Base-by-base conservation (phyloP, 2,888 invertebrate genomes). In the Tenthredo livida region DNA sequence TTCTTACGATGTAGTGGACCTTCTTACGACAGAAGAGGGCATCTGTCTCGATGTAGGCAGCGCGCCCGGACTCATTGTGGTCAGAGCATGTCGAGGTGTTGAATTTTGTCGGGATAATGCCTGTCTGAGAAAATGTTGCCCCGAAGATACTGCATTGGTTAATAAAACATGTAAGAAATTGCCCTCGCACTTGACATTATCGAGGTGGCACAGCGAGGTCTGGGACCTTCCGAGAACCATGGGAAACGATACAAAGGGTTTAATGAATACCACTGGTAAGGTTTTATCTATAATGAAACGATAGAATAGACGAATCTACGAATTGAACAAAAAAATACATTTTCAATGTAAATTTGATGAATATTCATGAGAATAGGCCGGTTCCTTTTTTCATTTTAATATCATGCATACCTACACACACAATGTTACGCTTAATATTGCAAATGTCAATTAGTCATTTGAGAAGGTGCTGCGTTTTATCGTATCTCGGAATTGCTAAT, bases 121-220 rank as follows among this genome's bases (percentile, higher is more conserved):
- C 1, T 94, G 94, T 87, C 87, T 93, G 78, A 89, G 90, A 83
- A 94, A 94, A 88, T 94, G 94, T 87, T 94, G 93, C 85, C 85
- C 87, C 9, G 93, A 93, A 50, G 89, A 90, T 47, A 87, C 90
- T 75, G 88, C 88, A 5, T 85, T 87, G 58, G 54, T 87, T 58
- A 77, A 82, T 4, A 43, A 21, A 0, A 33, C 17, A 0, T 88
- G 88, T 72, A 65, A 75, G 33, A 78, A 72, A 54, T 72, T 87
- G 9, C 67, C 84, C 43, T 12, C 54, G 29, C 61, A 75, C 40
- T 29, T 29, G 43, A 85, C 80, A 25, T 10, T 33, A 9, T 40
- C n/a, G 10, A 85, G 70, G 17, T 50, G 37, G 29, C 50, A 65
- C 50, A 17, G n/a, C 75, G 78, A 67, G 61, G 82, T 29, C 37